These are phyloP conservation scores for Nylanderia fulva DNA, from an alignment of 1,140 invertebrate species.

Conservation along the genomic window DNA sequence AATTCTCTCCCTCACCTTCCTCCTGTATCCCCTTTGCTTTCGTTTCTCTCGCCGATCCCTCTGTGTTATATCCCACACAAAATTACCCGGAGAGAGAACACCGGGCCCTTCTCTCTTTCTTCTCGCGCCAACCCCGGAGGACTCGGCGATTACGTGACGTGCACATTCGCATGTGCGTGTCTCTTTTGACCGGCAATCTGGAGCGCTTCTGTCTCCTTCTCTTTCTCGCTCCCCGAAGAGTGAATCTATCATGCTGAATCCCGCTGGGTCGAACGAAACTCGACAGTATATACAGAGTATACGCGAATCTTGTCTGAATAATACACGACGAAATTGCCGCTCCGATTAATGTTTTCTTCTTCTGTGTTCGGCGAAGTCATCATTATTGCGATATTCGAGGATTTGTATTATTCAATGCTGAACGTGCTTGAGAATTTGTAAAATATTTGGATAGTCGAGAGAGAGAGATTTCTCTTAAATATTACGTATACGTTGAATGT, in stretches of 20 bases:
- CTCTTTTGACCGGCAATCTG: constrained; percentile 33
- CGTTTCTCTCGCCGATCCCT: background rate
- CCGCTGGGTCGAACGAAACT: constrained; percentile 40
- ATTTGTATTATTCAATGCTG: background rate
- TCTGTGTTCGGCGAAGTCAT: constrained; percentile 18
- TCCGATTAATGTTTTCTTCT: constrained; percentile 10
- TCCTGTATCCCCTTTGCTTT: background rate
- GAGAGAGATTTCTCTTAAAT: constrained; percentile 15
- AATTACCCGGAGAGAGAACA: constrained; percentile 35
- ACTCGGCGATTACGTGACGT: constrained; percentile 37
- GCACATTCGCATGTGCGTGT: constrained; percentile 34
- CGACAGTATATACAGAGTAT: constrained; percentile 28
- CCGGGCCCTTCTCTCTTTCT: constrained; percentile 22
- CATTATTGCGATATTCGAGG: constrained; percentile 30
- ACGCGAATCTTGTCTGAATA: constrained; percentile 34
- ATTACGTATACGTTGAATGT: background rate
- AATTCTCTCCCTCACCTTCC: background rate
- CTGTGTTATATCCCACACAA: constrained; percentile 45
- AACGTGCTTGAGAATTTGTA: constrained; percentile 27
- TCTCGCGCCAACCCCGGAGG: constrained; percentile 42
- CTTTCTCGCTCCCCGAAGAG: background rate
- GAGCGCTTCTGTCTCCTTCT: constrained; percentile 28
- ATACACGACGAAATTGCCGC: constrained; percentile 41
- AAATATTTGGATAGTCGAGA: constrained; percentile 34
- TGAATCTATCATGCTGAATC: constrained; percentile 32